Conservation (phyloP, 2,888 invertebrate genomes). For the Eudemis profundana region DNA sequence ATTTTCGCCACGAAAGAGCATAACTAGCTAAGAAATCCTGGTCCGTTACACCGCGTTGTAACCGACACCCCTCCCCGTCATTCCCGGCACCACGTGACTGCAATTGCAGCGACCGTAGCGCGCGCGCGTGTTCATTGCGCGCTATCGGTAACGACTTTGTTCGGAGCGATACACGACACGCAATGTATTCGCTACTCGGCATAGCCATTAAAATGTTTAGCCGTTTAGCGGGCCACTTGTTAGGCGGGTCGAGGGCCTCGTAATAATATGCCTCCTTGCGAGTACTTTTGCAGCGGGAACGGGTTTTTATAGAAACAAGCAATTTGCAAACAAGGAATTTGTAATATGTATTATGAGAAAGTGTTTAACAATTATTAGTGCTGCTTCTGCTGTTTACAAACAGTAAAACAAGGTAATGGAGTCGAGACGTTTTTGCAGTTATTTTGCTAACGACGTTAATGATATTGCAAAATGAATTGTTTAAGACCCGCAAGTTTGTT, state of each 20-base stretch:
- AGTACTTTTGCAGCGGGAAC: conserved; percentile 4
- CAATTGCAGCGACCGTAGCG: neutral
- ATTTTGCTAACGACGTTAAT: too few species aligned
- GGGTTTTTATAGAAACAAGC: neutral
- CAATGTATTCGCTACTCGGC: conserved; percentile 8
- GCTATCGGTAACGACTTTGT: conserved; percentile 3
- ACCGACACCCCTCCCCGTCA: neutral
- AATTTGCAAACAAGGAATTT: neutral
- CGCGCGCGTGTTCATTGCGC: neutral
- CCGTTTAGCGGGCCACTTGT: conserved; percentile 3
- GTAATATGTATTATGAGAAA: conserved; percentile 3
- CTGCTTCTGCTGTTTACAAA: neutral
- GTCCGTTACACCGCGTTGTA: too few species aligned
- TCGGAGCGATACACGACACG: neutral
- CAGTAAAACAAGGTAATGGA: neutral
- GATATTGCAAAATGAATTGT: too few species aligned
- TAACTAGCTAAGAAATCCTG: neutral
- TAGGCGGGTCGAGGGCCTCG: neutral
- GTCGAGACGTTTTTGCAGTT: too few species aligned
- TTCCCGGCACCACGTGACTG: neutral
- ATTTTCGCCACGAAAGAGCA: neutral
- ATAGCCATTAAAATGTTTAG: conserved; percentile 5
- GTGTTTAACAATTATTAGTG: neutral
- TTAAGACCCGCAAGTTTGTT: too few species aligned
- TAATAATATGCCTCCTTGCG: conserved; percentile 1